phyloP scores from a whole-genome alignment of 2,113 vertebrate genomes.

The Antechinus stuartii region DNA sequence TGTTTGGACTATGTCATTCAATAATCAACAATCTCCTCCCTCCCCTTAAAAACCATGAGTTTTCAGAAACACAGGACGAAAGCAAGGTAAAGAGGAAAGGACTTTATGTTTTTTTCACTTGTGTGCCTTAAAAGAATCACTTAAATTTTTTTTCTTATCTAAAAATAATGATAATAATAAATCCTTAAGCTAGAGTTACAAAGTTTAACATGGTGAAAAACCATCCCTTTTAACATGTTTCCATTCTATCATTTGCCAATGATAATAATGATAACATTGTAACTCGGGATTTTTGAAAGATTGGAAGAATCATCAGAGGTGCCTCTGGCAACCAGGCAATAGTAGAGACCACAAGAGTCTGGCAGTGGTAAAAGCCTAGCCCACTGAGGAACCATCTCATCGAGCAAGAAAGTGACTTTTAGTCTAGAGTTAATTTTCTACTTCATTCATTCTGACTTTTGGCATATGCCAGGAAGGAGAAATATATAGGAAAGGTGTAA shows the following conservation, averaged over 20 bases:
- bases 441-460: not conserved
- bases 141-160: not conserved
- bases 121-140: not conserved
- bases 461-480: not conserved
- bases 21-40: not conserved
- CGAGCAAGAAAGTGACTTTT: not conserved
- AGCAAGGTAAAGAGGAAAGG: not conserved
- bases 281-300: not conserved
- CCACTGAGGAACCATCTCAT: not conserved
- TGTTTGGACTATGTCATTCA: not conserved
- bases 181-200: not conserved
- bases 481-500: not conserved
- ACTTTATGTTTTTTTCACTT: not conserved
- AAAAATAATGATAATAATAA: not conserved
- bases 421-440: not conserved
- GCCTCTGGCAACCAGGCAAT: not conserved
- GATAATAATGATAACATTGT: not conserved
- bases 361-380: not conserved
- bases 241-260: not conserved
- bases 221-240: not conserved
- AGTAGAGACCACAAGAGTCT: not conserved
- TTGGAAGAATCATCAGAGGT: not conserved
- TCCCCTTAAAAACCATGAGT: not conserved
- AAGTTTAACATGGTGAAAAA: not conserved
- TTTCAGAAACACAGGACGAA: not conserved